Evolutionary conservation across 2,113 vertebrate genomes (phyloP).

Genomic region (Pavo muticus): DNA sequence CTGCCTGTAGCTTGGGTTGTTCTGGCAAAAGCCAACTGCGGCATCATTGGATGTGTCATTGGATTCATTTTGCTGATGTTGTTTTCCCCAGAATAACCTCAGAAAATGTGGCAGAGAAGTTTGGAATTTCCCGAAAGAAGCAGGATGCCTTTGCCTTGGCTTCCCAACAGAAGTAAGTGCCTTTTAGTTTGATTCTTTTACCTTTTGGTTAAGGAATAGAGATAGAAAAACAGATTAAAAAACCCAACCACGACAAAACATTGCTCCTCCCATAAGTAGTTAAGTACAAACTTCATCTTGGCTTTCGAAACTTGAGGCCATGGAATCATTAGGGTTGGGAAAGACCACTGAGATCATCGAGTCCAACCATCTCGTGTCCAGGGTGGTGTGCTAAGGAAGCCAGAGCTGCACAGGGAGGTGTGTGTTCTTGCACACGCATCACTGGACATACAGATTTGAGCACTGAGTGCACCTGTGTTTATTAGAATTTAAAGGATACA

Average conservation of each 20-base stretch:
- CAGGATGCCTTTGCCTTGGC: slow-evolving; percentile 90
- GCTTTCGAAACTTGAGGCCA: not conserved
- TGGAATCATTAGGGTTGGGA: not conserved
- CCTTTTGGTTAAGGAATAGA: not conserved
- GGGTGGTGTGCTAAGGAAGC: not conserved
- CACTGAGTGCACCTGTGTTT: not conserved
- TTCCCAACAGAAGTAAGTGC: slow-evolving; percentile 89
- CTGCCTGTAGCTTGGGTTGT: not conserved
- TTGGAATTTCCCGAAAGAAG: slow-evolving; percentile 87
- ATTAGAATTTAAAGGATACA: not conserved
- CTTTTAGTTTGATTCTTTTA: not conserved
- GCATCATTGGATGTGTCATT: not conserved
- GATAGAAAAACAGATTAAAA: not conserved
- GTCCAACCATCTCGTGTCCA: not conserved
- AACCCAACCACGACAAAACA: not conserved
- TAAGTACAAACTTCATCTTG: not conserved
- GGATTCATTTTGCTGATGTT: not conserved
- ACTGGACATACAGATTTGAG: rapidly evolving
- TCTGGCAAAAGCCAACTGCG: not conserved
- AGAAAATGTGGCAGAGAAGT: slow-evolving; percentile 91
- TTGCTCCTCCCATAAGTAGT: rapidly evolving
- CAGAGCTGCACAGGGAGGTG: not conserved
- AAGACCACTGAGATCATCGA: no score
- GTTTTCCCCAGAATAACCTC: slow-evolving; percentile 87
- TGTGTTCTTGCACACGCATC: rapidly evolving